These are phyloP conservation scores for Euura saliciscinereae DNA, from an alignment of 1,140 invertebrate genomes.

Conservation along the genomic window DNA sequence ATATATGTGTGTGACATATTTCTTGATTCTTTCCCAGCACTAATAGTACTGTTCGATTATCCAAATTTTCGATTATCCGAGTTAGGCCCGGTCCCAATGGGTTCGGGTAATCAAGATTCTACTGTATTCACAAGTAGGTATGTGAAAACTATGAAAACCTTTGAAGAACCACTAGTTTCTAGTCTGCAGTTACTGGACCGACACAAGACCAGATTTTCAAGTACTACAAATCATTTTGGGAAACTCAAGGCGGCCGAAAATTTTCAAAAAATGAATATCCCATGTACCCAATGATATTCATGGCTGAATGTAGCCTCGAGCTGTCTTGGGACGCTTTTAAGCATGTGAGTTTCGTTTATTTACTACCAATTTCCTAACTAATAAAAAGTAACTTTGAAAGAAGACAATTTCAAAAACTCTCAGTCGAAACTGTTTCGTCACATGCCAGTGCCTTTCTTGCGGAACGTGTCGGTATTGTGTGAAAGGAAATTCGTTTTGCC, in stretches of 20 bases:
- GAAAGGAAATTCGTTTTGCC: conserved; percentile 22
- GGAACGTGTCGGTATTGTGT: conserved; percentile 4
- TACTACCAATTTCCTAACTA: no score
- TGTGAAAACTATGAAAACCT: no score
- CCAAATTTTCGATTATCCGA: no score
- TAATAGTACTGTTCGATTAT: no score
- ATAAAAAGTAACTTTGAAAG: no score
- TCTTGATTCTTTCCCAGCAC: no score
- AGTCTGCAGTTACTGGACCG: neutral
- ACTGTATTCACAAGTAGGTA: no score
- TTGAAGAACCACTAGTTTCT: no score
- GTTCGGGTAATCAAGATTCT: no score
- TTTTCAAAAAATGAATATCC: neutral
- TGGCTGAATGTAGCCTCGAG: neutral
- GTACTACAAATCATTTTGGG: neutral
- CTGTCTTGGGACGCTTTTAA: neutral
- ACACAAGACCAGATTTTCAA: neutral
- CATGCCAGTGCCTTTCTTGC: neutral
- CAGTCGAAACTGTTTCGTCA: neutral
- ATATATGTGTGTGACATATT: no score
- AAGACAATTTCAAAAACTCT: no score
- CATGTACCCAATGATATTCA: neutral
- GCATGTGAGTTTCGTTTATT: neutral
- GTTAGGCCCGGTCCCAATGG: no score
- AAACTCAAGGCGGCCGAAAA: neutral